Conservation (phyloP, 1,140 invertebrate species). For the Drosophila pseudoananassae region DNA sequence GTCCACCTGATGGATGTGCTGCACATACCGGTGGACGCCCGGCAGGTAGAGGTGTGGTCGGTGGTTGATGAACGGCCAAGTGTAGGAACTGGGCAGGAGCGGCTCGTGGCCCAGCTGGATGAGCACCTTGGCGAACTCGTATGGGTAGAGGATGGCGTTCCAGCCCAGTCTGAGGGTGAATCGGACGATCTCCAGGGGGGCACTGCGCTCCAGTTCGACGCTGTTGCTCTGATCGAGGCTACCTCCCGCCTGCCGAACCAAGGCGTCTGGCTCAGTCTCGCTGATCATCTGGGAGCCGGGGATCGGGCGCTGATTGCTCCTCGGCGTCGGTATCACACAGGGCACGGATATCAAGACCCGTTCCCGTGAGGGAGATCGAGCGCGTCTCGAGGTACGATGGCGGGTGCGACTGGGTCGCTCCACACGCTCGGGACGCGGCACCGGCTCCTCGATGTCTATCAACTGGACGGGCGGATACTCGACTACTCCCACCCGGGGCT, state of each 20-base stretch:
- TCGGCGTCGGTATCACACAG: neutral
- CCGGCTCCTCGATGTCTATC: neutral
- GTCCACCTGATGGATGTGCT: slow-evolving; percentile 40
- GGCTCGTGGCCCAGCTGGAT: slow-evolving; percentile 68
- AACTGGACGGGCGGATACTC: neutral
- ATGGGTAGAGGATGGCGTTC: slow-evolving; percentile 46
- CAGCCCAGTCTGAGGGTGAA: slow-evolving; percentile 44
- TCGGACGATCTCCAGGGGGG: slow-evolving; percentile 11
- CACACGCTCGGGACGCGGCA: neutral
- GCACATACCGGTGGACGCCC: slow-evolving; percentile 46
- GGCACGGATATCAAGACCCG: neutral
- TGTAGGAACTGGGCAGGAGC: slow-evolving; percentile 2
- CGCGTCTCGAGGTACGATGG: neutral
- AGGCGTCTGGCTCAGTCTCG: neutral
- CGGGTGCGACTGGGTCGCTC: neutral
- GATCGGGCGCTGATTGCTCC: neutral
- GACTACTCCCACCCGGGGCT: neutral
- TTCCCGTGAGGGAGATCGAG: neutral
- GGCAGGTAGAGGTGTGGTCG: slow-evolving; percentile 28
- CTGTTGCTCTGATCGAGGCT: neutral
- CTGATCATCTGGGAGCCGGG: neutral
- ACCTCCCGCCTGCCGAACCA: too few species aligned
- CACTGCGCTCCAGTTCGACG: neutral
- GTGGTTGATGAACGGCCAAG: slow-evolving; percentile 16
- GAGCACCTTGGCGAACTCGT: slow-evolving; percentile 53